These are phyloP conservation scores for Zaprionus ghesquierei DNA, from an alignment of 1,140 invertebrate genomes.

Conservation along the genomic window DNA sequence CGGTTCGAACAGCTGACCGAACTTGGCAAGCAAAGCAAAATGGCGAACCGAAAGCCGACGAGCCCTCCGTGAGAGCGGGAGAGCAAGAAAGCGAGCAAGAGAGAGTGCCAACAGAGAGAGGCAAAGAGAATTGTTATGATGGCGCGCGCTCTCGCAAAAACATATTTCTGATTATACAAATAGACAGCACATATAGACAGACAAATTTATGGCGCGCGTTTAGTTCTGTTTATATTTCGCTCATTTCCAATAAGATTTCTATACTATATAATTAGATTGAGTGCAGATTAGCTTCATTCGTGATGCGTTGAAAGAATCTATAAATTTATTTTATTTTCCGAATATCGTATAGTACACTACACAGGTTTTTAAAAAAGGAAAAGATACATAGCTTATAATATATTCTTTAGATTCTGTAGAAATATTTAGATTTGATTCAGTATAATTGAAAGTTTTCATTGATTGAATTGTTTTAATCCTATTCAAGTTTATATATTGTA, in stretches of 20 bases:
- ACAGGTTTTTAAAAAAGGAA: neutral
- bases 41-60: slow-evolving; percentile 46
- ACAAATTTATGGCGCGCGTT: neutral
- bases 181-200: neutral
- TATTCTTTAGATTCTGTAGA: neutral
- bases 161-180: neutral
- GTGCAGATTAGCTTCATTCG: neutral
- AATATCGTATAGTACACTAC: no score
- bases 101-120: neutral
- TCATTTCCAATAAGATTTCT: neutral
- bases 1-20: slow-evolving; percentile 59
- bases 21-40: slow-evolving; percentile 36
- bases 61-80: slow-evolving; percentile 31
- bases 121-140: neutral
- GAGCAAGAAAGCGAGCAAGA: neutral
- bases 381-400: neutral
- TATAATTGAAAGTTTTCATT: no score
- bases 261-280: neutral
- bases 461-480: no score
- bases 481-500: no score
- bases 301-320: neutral
- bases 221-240: neutral
- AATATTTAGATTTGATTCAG: neutral
- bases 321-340: neutral
- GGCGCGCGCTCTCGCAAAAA: slow-evolving; percentile 1